Base-by-base conservation (phyloP, 2,797 vertebrate genomes). In the Apodemus agrarius region DNA sequence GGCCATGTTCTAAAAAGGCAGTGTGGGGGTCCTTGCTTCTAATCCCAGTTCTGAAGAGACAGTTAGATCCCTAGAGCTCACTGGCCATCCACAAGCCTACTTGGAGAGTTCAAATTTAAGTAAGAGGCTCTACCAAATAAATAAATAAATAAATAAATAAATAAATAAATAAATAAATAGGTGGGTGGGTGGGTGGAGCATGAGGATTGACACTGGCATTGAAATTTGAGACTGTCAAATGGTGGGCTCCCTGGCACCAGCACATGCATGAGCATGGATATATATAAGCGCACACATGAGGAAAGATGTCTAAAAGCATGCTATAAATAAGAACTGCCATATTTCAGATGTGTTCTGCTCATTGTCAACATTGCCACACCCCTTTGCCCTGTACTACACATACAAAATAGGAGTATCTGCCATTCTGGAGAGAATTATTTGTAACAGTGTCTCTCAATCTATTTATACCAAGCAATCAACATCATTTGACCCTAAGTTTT, bases 331-430 rank as follows among this genome's bases (percentile, higher is more conserved):
- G n/a, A 94, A 52, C 0, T 21, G 29, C 43, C 43, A 59, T 4
- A 65, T 69, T 93, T 95, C 46, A 89, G 31, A 67, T 54, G 10
- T 8, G 43, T 78, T 81, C 24, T 90, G 89, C 57, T 93, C 59
- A 65, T 29, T 90, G 29, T 17, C 22, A 94, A 46, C 95, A 31
- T 82, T 54, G 49, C 72, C 57, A 46, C 4, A 0, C 8, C 67
- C 37, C 43, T 13, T 78, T 67, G 13, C 31, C 6, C 34, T 49
- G 3, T 1, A 46, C 10, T 22, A 24, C 59, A 61, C 24, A 61
- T 59, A 59, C 49, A 52, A 59, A 59, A 59, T 59, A 59, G 57
- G 57, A 59, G 0, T 79, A 13, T 78, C 46, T 76, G 84, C 19
- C 26, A 57, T 81, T 90, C 24, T 90, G 19, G 37, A 88, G 19